These are phyloP conservation scores for Myiozetetes cayanensis DNA, from an alignment of 2,113 vertebrate species.

Conservation along the genomic window DNA sequence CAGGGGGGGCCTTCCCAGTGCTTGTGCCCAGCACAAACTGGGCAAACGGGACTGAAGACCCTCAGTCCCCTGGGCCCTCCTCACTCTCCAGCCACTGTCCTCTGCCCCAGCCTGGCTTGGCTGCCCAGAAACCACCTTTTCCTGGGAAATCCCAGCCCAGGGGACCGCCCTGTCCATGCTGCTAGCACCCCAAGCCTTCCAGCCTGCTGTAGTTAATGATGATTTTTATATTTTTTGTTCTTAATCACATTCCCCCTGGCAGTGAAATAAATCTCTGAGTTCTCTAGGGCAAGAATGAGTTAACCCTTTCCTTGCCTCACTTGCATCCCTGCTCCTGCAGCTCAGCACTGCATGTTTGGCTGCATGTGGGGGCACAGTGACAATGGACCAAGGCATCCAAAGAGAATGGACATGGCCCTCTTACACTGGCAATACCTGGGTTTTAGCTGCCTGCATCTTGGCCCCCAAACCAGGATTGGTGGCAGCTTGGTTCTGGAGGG, in stretches of 20 bases:
- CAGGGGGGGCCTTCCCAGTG: not conserved
- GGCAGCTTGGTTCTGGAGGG: not conserved
- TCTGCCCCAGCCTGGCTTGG: not conserved
- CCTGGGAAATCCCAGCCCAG: not conserved
- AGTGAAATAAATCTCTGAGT: slow-evolving; percentile 43
- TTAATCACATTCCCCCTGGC: slow-evolving; percentile 30
- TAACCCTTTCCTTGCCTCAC: not conserved
- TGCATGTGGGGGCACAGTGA: accelerated
- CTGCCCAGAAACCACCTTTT: not conserved
- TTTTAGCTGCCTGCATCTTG: not conserved
- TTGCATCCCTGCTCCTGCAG: not conserved
- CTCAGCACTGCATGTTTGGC: not conserved
- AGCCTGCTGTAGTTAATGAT: slow-evolving; percentile 44
- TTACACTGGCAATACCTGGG: not conserved
- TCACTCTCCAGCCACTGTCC: accelerated
- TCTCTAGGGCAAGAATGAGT: not conserved
- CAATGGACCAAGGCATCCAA: not conserved
- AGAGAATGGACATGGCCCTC: not conserved
- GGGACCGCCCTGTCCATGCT: not conserved
- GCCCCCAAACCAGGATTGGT: not conserved
- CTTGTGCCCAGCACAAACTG: not conserved
- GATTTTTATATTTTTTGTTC: not conserved
- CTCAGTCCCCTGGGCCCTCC: not conserved
- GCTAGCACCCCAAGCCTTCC: not conserved
- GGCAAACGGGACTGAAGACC: not conserved